Conservation (phyloP, 64 coral and sea anemone species). For the Acropora yongei region DNA sequence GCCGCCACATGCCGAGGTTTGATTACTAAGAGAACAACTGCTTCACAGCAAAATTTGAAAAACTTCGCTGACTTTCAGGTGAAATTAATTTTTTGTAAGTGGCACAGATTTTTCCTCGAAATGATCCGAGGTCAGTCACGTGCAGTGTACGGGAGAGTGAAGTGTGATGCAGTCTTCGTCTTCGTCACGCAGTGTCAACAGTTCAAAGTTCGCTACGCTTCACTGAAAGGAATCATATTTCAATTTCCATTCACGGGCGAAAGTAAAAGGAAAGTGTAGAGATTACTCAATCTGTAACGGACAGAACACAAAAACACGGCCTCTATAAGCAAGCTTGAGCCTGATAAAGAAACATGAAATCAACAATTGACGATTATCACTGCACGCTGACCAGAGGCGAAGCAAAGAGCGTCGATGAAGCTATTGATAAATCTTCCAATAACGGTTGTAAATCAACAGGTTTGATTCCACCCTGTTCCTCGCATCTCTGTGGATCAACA, state of each 20-base stretch:
- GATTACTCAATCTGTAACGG: not conserved
- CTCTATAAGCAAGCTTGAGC: not conserved
- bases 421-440: not conserved
- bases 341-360: not conserved
- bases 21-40: no score
- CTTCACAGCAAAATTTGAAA: no score
- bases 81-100: no score
- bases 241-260: not conserved
- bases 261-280: no score
- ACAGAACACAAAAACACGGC: no score
- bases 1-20: no score
- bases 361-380: not conserved
- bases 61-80: no score
- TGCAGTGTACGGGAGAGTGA: no score
- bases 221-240: slow-evolving; percentile 3
- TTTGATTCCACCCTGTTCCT: not conserved
- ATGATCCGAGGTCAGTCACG: no score
- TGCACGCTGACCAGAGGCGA: not conserved
- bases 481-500: not conserved
- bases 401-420: not conserved
- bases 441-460: not conserved
- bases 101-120: no score
- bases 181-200: not conserved
- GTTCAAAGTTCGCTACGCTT: slow-evolving; percentile 62
- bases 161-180: not conserved